Conservation (phyloP, 2,113 vertebrate species). For the Neodontobutis hainanensis region DNA sequence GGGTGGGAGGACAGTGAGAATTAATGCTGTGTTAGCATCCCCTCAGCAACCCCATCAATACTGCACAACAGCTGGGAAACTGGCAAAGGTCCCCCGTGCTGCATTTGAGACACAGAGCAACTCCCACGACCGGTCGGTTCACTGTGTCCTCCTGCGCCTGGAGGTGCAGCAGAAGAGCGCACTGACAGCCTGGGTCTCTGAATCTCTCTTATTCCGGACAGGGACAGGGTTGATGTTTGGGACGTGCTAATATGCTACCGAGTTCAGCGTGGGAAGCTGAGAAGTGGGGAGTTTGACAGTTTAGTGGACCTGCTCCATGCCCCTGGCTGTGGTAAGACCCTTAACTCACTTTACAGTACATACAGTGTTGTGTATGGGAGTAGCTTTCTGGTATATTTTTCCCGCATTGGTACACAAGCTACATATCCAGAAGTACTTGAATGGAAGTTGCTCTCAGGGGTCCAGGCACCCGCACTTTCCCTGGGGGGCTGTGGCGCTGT, state of each 20-base stretch:
- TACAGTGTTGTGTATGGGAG: neutral
- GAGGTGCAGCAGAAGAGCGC: conserved; percentile 45
- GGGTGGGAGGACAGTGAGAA: conserved; percentile 62
- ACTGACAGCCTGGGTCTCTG: conserved; percentile 45
- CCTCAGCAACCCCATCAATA: conserved; percentile 84
- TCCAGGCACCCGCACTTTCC: conserved; percentile 1
- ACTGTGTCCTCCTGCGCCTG: conserved; percentile 42
- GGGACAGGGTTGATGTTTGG: conserved; percentile 41
- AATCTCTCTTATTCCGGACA: conserved; percentile 38
- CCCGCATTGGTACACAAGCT: conserved; percentile 12
- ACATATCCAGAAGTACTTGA: conserved; percentile 10
- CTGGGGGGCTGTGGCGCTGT: conserved; percentile 24
- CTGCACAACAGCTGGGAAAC: conserved; percentile 80
- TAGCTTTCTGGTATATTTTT: conserved; percentile 4
- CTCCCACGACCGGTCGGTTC: conserved; percentile 61
- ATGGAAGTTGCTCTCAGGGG: conserved; percentile 28
- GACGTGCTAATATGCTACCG: conserved; percentile 64
- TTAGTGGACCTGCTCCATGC: conserved; percentile 68
- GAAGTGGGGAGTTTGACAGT: conserved; percentile 59
- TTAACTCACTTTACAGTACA: conserved; percentile 16
- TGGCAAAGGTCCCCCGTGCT: conserved; percentile 74
- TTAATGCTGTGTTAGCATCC: conserved; percentile 84
- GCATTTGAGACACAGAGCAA: conserved; percentile 65
- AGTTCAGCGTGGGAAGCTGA: conserved; percentile 51
- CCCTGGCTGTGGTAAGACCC: conserved; percentile 63